Base-by-base conservation (phyloP, 2,888 invertebrate genomes). In the Erynnis tages region DNA sequence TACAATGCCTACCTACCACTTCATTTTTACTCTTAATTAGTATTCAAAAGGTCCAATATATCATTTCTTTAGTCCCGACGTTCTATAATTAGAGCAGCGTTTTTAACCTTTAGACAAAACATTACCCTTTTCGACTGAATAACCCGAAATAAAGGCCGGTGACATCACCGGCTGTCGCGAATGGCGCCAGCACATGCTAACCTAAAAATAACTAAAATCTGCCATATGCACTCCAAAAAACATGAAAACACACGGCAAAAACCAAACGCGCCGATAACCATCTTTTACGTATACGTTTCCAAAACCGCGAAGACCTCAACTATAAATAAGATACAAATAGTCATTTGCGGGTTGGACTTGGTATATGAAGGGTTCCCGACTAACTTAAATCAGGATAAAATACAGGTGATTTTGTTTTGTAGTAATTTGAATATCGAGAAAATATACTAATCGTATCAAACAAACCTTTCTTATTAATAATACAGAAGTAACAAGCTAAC, bases 121-220 rank as follows among this genome's bases (percentile, higher is more conserved):
- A 67, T 73, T 75, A 82, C 77, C 83, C 83, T 79, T 81, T 81
- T 68, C 63, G 64, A 64, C 44, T 64, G 67, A 71, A 74, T 70
- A 73, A 77, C 76, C 74, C 66, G 71, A 82, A 83, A 76, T 74
- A 75, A 79, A 78, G 73, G 64, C n/a, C n/a, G 76, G 70, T 86
- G 88, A 89, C 84, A 86, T 88, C 86, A 87, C 75, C 82, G 79
- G 79, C 79, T 84, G 85, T 71, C 73, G 79, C 82, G 70, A 79
- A 79, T 76, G 79, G 72, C 70, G 73, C 66, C 55, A 57, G 82
- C 86, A 86, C 82, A 85, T 84, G 85, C 84, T 72, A 76, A 76
- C 68, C 78, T 75, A 75, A 81, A 85, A 88, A 86, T 87, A 85
- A 79, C 82, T 69, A 60, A 73, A 78, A 76, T 80, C 74, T 73